Evolutionary conservation across 2,113 vertebrate genomes (phyloP), one percentile per base, ranked within the genome.

Genomic region (Chrysemys picta): DNA sequence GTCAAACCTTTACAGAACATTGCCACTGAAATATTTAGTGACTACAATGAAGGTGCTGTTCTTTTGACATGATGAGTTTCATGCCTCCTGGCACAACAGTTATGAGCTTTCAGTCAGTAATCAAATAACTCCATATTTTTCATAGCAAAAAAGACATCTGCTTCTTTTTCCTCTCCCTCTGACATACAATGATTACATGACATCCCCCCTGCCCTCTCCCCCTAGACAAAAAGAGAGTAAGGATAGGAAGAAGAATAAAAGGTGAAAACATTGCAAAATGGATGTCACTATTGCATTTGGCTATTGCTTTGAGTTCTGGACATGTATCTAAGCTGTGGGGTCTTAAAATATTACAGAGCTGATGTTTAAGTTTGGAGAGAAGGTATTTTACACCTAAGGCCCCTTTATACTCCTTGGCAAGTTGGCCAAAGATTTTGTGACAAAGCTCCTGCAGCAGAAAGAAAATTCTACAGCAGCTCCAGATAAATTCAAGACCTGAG

Each of bases 1-100:
- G 95, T 80, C 0, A 1, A 91, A 96, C 54, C 86, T 97, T 97
- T 94, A 93, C 88, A 97, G 96, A 95, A 93, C 89, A 84, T 87
- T 96, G 83, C 89, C 65, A 49, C 83, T 38, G 92, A 96, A 97
- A 97, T 97, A 97, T 96, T 97, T 97, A 98, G 91, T 93, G 81
- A 91, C 86, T 89, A 85, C 87, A 87, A n/a, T 86, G 31, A 96
- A 96, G 94, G 92, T 94, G 85, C 89, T 94, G 10, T 93, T 91
- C 93, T 95, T 96, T 69, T 94, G 97, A 94, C 94, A 94, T 93
- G 93, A 95, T 97, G 94, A 96, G 93, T 93, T 97, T 98, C 94
- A 97, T 97, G 96, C 96, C 94, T 97, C 96, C 92, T 1, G 9
- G 97, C 94, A 97, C 93, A 95, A 59, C 93, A 96, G 88, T 97